Conservation (phyloP, 2,113 vertebrate species). For the Entomyzon cyanotis region DNA sequence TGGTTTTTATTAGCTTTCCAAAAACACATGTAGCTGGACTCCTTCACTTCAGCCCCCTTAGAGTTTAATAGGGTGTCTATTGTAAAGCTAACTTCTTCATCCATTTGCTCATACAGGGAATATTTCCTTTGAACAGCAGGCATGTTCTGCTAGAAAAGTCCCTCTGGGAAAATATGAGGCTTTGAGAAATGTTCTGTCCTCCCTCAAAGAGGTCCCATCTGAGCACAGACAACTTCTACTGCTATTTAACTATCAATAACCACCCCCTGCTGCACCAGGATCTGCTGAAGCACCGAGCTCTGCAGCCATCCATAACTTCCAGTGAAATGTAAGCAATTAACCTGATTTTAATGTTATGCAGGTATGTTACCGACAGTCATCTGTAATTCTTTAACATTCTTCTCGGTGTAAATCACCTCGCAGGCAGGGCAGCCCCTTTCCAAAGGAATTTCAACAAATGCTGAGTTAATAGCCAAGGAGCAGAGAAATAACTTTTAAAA, state of each 20-base stretch:
- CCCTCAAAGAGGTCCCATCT: constrained; percentile 50
- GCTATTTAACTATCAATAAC: constrained; percentile 49
- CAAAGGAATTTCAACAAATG: constrained; percentile 25
- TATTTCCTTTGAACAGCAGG: constrained; percentile 66
- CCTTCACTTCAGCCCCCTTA: constrained; percentile 35
- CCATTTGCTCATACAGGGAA: constrained; percentile 33
- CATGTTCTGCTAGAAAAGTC: constrained; percentile 45
- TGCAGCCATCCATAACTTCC: constrained; percentile 37
- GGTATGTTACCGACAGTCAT: constrained; percentile 53
- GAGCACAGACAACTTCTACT: constrained; percentile 31
- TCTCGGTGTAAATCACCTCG: constrained; percentile 24
- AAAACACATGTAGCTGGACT: constrained; percentile 39
- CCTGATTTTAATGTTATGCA: constrained; percentile 34
- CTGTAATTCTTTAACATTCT: constrained; percentile 63
- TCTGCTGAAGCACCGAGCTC: constrained; percentile 32
- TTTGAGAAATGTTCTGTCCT: constrained; percentile 63
- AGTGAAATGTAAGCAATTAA: constrained; percentile 51
- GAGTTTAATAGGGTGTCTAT: constrained; percentile 58
- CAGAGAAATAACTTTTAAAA: background rate
- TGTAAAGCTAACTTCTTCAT: constrained; percentile 45
- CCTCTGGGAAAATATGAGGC: constrained; percentile 59
- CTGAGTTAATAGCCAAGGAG: background rate
- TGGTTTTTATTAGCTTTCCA: constrained; percentile 42
- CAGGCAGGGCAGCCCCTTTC: constrained; percentile 21
- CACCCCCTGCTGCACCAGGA: background rate